Evolutionary conservation across 2,113 vertebrate genomes (phyloP), one percentile per base, ranked within the genome.

Genomic region (Phasianus colchicus): DNA sequence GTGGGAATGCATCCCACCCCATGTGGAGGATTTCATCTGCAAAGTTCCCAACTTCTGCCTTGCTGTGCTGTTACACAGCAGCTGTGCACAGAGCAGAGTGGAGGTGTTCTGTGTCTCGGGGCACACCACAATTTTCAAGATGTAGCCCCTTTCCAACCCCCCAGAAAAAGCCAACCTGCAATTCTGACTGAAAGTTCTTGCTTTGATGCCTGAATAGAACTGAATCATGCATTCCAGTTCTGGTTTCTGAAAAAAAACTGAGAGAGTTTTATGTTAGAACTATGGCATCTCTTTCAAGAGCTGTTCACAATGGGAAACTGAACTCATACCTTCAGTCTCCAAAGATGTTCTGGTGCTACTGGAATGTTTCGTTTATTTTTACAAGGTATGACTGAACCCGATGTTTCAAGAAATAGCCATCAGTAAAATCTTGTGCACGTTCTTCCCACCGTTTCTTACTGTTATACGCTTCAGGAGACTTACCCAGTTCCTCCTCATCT

Each of bases 21-120:
- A 52, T 22, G 16, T 1, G 9, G 21, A 43, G 47, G 29, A n/a
- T 32, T 57, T 32, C 25, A 10, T 42, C 30, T 55, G 55, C 32
- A 22, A 18, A 22, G 38, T 43, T 32, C 29, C 71, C 40, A n/a
- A 17, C 30, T n/a, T 74, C 38, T 34, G 13, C 50, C 47, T 82
- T 10, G 57, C 50, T 18, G 4, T 25, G 6, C 8, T n/a, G 24
- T 36, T 54, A 10, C 8, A 6, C 4, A 2, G 12, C 32, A 58
- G 38, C 22, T 75, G 30, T 0, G 0, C n/a, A n/a, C 32, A 22
- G 21, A 30, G 38, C 67, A 22, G 47, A 72, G 52, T 27, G 25
- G 11, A 24, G 3, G 3, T 10, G 66, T 72, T 10, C 34, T 47
- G 15, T 38, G 58, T 82, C 47, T 60, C 13, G 34, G 32, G 38